These are phyloP conservation scores for Araneus ventricosus DNA, from an alignment of 1,140 invertebrate genomes.

Conservation along the genomic window DNA sequence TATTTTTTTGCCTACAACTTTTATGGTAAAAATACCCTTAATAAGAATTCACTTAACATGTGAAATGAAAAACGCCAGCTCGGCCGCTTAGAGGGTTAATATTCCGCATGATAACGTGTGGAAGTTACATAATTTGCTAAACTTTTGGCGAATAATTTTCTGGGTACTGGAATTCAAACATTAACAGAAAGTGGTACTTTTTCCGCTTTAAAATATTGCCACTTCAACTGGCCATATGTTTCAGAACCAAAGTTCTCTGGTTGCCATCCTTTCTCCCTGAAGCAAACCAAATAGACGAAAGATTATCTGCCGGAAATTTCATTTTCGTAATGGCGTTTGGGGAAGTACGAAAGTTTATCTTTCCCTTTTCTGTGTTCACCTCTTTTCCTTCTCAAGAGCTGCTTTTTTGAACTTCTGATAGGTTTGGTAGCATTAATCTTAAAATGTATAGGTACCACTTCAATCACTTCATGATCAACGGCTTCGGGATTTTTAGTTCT, in stretches of 20 bases:
- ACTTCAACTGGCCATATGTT: constrained; percentile 23
- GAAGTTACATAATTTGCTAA: no score
- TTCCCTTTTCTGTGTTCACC: background rate
- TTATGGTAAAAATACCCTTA: no score
- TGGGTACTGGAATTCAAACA: background rate
- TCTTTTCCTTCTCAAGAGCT: background rate
- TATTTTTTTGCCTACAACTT: no score
- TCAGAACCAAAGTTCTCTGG: background rate
- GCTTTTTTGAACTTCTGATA: constrained; percentile 19
- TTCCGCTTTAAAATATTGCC: constrained; percentile 1
- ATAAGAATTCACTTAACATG: no score
- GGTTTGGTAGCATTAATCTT: constrained; percentile 25
- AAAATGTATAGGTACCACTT: background rate
- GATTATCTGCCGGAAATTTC: constrained; percentile 62
- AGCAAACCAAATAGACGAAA: constrained; percentile 8
- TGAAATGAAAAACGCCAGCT: no score
- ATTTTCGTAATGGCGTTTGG: constrained; percentile 64
- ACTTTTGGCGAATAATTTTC: no score
- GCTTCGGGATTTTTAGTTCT: background rate
- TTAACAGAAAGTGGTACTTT: background rate
- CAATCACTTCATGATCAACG: constrained; percentile 28
- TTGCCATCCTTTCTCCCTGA: background rate
- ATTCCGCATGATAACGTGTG: no score
- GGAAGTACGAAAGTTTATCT: constrained; percentile 55
- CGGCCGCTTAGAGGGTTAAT: no score